Percentiles rank a stretch among this genome's conserved stretches.
Evolutionary conservation across 2,797 vertebrate genomes (phyloP).

Genomic region (Muraenolepis orangiensis): DNA sequence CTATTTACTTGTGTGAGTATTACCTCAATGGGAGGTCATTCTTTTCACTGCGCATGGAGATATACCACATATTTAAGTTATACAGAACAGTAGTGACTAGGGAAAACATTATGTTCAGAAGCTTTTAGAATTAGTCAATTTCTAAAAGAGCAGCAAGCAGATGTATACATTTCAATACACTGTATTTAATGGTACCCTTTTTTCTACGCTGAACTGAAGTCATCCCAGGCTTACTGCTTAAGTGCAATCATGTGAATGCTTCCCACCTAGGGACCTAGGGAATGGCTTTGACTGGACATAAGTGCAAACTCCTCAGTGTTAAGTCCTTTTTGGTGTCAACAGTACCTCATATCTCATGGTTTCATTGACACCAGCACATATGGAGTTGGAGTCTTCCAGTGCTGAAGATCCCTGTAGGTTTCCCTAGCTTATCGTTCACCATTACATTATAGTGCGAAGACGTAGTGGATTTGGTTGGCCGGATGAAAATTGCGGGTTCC

Average conservation of each 20-base stretch:
- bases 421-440: slow-evolving; percentile 43
- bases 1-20: slow-evolving; percentile 30
- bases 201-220: neutral
- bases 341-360: neutral
- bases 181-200: neutral
- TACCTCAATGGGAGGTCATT: neutral
- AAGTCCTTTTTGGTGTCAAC: slow-evolving; percentile 5
- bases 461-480: slow-evolving; percentile 46
- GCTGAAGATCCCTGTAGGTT: slow-evolving; percentile 26
- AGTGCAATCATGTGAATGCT: neutral
- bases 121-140: neutral
- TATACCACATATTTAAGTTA: neutral
- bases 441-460: slow-evolving; percentile 49
- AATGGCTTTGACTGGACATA: neutral
- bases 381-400: slow-evolving; percentile 19
- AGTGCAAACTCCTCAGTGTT: neutral
- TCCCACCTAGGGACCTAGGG: neutral
- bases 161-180: neutral
- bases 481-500: slow-evolving; percentile 62
- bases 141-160: neutral
- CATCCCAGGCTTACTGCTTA: neutral
- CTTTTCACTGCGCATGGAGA: neutral
- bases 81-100: neutral
- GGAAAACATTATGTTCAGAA: neutral
- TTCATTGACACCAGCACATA: neutral